A percentile compares a stretch with the other conserved stretches of the same genome.
phyloP scores from a whole-genome alignment of 37 sponge, comb jelly and placozoan species.

The Bolinopsis microptera region DNA sequence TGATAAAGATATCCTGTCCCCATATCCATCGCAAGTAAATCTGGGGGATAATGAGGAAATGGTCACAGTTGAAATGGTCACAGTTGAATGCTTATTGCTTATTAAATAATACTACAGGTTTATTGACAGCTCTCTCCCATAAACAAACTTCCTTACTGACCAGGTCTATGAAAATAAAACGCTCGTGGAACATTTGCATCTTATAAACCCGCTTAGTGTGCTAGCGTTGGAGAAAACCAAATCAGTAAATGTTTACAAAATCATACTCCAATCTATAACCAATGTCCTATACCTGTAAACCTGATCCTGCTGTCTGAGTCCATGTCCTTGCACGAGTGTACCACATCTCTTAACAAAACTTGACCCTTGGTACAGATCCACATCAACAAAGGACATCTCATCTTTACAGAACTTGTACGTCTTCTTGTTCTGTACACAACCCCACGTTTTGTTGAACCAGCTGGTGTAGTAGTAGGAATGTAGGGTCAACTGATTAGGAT shows the following conservation, averaged over 20 bases:
- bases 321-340: not conserved
- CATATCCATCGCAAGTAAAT: not conserved
- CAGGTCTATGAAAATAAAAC: too few relatives aligned
- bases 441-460: constrained; percentile 29
- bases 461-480: not conserved
- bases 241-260: too few relatives aligned
- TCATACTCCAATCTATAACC: too few relatives aligned
- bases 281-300: constrained; percentile 15
- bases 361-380: not conserved
- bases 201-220: too few relatives aligned
- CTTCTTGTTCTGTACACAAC: not conserved
- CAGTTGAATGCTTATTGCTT: too few relatives aligned
- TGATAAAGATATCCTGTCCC: not conserved
- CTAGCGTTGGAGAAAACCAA: too few relatives aligned
- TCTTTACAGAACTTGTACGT: not conserved
- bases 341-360: not conserved
- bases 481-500: not conserved
- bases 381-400: not conserved
- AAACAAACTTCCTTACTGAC: too few relatives aligned
- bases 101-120: too few relatives aligned
- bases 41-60: too few relatives aligned
- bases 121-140: too few relatives aligned
- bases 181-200: too few relatives aligned
- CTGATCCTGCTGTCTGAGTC: not conserved
- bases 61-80: too few relatives aligned